Evolutionary conservation across 2,888 invertebrate species (phyloP).

Genomic region (Scaeva pyrastri): DNA sequence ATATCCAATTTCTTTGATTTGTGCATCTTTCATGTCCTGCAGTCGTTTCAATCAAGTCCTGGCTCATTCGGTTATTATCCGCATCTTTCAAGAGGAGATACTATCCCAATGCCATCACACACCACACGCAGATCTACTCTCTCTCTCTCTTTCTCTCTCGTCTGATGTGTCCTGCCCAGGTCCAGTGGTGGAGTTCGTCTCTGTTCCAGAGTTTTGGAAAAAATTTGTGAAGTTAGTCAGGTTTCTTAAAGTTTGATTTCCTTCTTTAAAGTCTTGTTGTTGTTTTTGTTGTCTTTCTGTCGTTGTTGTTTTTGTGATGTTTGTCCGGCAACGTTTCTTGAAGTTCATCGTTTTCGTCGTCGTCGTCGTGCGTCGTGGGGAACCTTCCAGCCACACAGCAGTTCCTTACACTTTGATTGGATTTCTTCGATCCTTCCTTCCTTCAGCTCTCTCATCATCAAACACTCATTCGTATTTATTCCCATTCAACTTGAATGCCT

Average conservation of each 20-base stretch:
- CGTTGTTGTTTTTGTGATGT: slow-evolving; percentile 39
- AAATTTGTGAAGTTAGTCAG: slow-evolving; percentile 55
- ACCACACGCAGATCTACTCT: slow-evolving; percentile 65
- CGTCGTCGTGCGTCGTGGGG: slow-evolving; percentile 59
- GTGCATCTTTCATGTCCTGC: slow-evolving; percentile 77
- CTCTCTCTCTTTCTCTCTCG: neutral
- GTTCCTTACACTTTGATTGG: slow-evolving; percentile 73
- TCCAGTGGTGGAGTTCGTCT: slow-evolving; percentile 6
- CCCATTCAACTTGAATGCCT: neutral
- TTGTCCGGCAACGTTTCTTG: neutral
- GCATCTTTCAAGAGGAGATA: slow-evolving; percentile 59
- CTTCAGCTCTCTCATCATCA: neutral
- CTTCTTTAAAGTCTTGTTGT: slow-evolving; percentile 34
- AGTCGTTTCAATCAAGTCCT: slow-evolving; percentile 77
- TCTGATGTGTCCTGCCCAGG: neutral
- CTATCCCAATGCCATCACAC: neutral
- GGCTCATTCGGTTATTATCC: slow-evolving; percentile 73
- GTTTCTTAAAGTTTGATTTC: slow-evolving; percentile 52
- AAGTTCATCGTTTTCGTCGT: slow-evolving; percentile 16
- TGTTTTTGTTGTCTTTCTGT: slow-evolving; percentile 48
- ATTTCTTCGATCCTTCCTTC: slow-evolving; percentile 41
- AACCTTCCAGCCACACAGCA: slow-evolving; percentile 51
- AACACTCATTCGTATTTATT: slow-evolving; percentile 6
- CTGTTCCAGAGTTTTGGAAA: slow-evolving; percentile 12
- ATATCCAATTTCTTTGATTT: slow-evolving; percentile 78